Evolutionary conservation across 2,888 invertebrate species (phyloP), one percentile per base, ranked within the genome.

Genomic region (Melipona bicolor): DNA sequence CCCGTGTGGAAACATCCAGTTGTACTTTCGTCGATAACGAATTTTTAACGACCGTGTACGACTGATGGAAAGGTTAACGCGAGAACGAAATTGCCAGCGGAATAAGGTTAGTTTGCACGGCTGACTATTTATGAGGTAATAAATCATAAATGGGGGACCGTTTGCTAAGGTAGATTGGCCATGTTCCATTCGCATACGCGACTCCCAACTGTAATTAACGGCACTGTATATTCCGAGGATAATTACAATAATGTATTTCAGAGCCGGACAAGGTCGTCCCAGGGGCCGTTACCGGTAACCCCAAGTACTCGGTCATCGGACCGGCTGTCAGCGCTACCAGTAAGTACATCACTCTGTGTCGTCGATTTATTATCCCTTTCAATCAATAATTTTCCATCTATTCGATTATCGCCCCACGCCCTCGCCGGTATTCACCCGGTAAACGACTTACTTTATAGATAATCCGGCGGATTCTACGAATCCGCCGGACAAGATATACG

Each of bases 271-370:
- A 94, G 93, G 92, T 92, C 92, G 92, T 93, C 93, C 93, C 93
- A 88, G 94, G 94, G 92, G 94, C 91, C 88, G 93, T 93, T 92
- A 94, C 94, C 81, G 92, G 93, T 84, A 93, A 93, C 92, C 93
- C 93, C 88, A 93, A 91, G 92, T 92, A 93, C 92, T 94, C 96
- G 91, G 96, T 96, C 91, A 96, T 96, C 81, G 97, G 96, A 85
- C 97, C 97, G 56, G 97, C 96, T 95, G 97, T 97, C 92, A 97
- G 97, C 95, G 97, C 97, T 92, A 96, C 97, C 94, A 96, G 97
- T 97, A 96, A 97, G 97, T 96, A 92, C 82, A 87, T 73, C 80
- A 87, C 64, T 76, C 24, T 77, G 59, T 61, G 72, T 70, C 65
- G 52, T 67, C 84, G 84, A 89, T 89, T 89, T 89, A 89, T 89